phyloP scores from a whole-genome alignment of 2,888 invertebrate species.

The Hydroisotoma schaefferi region DNA sequence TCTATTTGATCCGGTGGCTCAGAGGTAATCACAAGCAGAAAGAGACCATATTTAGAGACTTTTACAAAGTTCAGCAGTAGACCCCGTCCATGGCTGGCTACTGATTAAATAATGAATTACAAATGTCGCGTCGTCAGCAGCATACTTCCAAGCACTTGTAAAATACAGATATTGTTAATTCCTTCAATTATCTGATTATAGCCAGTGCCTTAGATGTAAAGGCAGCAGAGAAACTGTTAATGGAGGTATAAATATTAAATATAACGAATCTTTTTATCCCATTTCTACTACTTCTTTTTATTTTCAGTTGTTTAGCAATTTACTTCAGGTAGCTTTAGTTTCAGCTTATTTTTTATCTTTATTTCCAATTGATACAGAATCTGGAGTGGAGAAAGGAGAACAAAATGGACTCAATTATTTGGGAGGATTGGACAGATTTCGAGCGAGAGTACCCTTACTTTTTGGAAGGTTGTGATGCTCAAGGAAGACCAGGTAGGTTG shows the following conservation, averaged over 20 bases:
- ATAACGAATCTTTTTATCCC: background rate
- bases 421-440: background rate
- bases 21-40: background rate
- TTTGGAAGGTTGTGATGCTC: conserved; percentile 1
- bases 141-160: background rate
- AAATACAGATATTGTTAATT: background rate
- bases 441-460: background rate
- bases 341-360: background rate
- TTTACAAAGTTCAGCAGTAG: too few species aligned
- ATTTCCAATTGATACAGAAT: background rate
- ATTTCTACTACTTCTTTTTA: background rate
- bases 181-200: too few species aligned
- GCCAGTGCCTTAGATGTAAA: background rate
- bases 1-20: background rate
- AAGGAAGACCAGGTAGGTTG: background rate
- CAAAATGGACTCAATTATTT: conserved; percentile 4
- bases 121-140: background rate
- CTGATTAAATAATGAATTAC: too few species aligned
- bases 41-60: too few species aligned
- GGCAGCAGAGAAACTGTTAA: background rate
- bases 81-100: too few species aligned
- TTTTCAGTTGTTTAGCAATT: background rate
- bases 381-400: background rate
- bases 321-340: background rate
- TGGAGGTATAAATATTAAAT: background rate